phyloP scores from a whole-genome alignment of 1,140 invertebrate genomes.

The Cydia fagiglandana region DNA sequence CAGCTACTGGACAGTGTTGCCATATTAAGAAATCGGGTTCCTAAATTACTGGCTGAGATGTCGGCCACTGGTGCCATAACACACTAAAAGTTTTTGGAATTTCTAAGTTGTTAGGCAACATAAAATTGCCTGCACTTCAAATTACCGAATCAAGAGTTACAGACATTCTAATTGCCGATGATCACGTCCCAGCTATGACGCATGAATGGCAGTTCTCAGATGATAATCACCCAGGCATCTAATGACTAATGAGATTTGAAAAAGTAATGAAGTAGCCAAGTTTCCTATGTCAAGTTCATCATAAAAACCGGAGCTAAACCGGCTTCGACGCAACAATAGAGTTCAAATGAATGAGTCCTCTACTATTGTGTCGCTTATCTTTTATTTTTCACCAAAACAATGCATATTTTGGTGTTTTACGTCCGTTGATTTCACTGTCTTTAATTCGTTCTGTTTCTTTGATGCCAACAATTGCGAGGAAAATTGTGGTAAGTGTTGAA shows the following conservation, averaged over 20 bases:
- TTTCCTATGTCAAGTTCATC: conserved; percentile 58
- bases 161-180: background rate
- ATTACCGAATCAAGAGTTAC: background rate
- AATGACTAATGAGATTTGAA: conserved; percentile 20
- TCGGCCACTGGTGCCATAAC: too few relatives aligned
- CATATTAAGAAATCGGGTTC: too few relatives aligned
- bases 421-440: conserved; percentile 36
- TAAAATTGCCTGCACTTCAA: background rate
- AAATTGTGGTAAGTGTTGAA: conserved; percentile 42
- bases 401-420: conserved; percentile 29
- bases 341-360: conserved; percentile 43
- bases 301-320: conserved; percentile 40
- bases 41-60: background rate
- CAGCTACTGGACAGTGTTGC: too few relatives aligned
- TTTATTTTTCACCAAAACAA: conserved; percentile 36
- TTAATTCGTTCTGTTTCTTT: conserved; percentile 50
- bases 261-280: conserved; percentile 22
- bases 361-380: conserved; percentile 49
- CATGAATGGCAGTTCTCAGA: conserved; percentile 1
- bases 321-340: conserved; percentile 52
- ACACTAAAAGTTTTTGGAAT: too few relatives aligned
- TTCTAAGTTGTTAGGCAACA: too few relatives aligned
- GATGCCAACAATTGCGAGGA: conserved; percentile 50
- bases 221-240: background rate
- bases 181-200: conserved; percentile 10